Conservation (phyloP, 2,797 vertebrate species). For the Dicrostonyx torquatus region DNA sequence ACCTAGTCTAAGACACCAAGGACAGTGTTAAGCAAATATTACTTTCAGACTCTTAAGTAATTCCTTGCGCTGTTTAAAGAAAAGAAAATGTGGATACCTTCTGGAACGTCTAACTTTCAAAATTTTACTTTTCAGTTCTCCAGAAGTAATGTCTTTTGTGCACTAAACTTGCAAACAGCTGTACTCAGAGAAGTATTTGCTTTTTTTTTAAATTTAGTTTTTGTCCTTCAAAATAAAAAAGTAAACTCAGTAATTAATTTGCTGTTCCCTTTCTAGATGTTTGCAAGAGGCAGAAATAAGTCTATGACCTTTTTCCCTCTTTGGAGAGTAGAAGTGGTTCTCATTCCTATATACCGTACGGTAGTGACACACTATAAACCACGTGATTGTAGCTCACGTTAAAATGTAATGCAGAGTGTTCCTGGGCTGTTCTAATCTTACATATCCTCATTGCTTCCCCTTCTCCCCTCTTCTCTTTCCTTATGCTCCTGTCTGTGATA, state of each 20-base stretch:
- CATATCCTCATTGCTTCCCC: background rate
- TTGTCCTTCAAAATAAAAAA: conserved; percentile 60
- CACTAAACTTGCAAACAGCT: conserved; percentile 80
- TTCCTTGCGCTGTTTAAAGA: conserved; percentile 85
- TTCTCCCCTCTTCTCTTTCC: background rate
- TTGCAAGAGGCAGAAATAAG: conserved; percentile 79
- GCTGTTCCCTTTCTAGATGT: conserved; percentile 78
- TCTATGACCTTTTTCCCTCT: conserved; percentile 71
- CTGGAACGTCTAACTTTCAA: conserved; percentile 86
- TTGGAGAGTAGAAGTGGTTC: conserved; percentile 61
- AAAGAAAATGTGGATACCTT: conserved; percentile 86
- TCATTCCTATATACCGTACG: conserved; percentile 77
- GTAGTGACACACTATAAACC: conserved; percentile 76
- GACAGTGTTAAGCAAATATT: conserved; percentile 81
- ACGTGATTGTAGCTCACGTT: background rate
- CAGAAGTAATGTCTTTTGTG: conserved; percentile 85
- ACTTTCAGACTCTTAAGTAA: conserved; percentile 82
- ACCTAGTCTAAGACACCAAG: conserved; percentile 81
- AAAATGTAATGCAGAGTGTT: background rate
- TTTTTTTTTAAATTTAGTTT: conserved; percentile 63
- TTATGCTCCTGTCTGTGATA: background rate
- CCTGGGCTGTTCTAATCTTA: background rate
- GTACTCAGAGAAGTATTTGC: conserved; percentile 80
- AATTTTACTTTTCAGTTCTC: conserved; percentile 88
- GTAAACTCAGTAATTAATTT: conserved; percentile 75